A percentile compares a stretch with the other conserved stretches of the same genome.
phyloP scores from a whole-genome alignment of 2,797 vertebrate species.

The Sternotherus odoratus region DNA sequence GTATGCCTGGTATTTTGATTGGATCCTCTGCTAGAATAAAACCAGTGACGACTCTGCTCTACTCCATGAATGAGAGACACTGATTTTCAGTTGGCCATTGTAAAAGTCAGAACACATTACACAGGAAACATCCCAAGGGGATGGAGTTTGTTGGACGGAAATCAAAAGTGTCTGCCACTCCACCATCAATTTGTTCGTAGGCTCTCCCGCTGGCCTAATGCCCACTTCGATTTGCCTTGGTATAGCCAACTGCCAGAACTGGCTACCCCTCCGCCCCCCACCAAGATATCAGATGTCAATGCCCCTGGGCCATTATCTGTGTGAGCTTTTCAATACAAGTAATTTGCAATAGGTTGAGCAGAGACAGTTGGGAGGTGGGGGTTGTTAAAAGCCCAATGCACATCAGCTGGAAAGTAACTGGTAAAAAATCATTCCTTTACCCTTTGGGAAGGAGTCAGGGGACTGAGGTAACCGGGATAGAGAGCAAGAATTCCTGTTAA shows the following conservation, averaged over 20 bases:
- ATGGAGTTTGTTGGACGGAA: background rate
- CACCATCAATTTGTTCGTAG: background rate
- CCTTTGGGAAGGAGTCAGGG: background rate
- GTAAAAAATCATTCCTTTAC: background rate
- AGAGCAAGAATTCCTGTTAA: background rate
- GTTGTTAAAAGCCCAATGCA: background rate
- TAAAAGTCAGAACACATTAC: background rate
- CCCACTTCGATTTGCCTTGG: background rate
- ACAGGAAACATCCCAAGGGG: background rate
- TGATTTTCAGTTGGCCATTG: background rate
- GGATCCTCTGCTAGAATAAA: background rate
- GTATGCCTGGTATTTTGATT: background rate
- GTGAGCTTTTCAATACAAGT: background rate
- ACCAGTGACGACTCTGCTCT: accelerated
- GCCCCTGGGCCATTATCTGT: background rate
- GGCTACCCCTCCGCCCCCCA: background rate
- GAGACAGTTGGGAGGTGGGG: background rate
- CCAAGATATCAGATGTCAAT: background rate
- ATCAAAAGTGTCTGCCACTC: background rate
- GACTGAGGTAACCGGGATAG: background rate
- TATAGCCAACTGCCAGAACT: background rate
- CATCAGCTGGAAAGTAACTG: background rate
- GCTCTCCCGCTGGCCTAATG: background rate
- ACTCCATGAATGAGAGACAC: background rate
- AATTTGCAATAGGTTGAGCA: background rate